phyloP scores from a whole-genome alignment of 1,140 invertebrate species.

The Heliconius eleuchia region DNA sequence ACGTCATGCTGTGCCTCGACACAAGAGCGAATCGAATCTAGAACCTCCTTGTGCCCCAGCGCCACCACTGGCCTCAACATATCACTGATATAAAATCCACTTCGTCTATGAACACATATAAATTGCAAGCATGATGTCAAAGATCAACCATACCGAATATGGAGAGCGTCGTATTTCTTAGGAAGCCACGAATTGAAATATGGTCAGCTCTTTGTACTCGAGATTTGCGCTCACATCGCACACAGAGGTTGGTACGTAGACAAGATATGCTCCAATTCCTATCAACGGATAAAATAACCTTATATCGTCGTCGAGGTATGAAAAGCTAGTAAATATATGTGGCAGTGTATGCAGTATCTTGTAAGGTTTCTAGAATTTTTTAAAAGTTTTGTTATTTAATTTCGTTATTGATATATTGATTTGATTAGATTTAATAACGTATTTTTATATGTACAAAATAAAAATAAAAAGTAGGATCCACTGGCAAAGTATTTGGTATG shows the following conservation, averaged over 20 bases:
- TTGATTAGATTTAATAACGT: too few species aligned
- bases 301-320: not conserved
- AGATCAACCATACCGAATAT: slow-evolving; percentile 45
- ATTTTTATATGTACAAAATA: too few species aligned
- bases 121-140: slow-evolving; percentile 35
- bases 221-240: slow-evolving; percentile 43
- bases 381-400: too few species aligned
- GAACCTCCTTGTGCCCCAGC: too few species aligned
- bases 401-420: too few species aligned
- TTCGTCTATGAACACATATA: slow-evolving; percentile 32
- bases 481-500: too few species aligned
- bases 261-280: slow-evolving; percentile 23
- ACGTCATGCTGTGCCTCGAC: too few species aligned
- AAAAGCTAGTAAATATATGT: not conserved
- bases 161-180: slow-evolving; percentile 46
- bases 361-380: not conserved
- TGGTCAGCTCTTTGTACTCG: slow-evolving; percentile 44
- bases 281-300: slow-evolving; percentile 7
- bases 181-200: slow-evolving; percentile 47
- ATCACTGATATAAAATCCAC: not conserved
- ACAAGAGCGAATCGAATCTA: too few species aligned
- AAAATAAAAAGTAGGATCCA: too few species aligned
- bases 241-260: slow-evolving; percentile 32
- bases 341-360: not conserved
- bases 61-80: not conserved